Conservation (phyloP, 2,113 vertebrate genomes). For the Acrocephalus arundinaceus region DNA sequence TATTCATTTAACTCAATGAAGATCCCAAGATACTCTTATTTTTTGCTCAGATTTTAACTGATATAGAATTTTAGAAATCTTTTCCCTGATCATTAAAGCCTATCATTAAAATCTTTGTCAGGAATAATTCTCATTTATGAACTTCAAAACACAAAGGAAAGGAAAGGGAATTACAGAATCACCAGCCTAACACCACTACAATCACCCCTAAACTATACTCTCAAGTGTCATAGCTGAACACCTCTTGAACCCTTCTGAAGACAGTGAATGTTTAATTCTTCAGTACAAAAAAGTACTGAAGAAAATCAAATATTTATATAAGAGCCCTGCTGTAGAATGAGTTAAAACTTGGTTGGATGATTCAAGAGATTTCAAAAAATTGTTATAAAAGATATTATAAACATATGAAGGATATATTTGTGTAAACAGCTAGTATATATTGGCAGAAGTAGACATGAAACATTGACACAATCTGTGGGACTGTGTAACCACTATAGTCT, state of each 20-base stretch:
- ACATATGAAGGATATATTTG: background rate
- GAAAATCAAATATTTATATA: background rate
- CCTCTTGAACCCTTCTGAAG: background rate
- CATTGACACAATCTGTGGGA: background rate
- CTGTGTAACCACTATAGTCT: background rate
- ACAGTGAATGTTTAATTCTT: background rate
- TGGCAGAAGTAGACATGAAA: background rate
- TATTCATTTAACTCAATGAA: background rate
- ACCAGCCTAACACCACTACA: background rate
- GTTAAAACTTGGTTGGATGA: background rate
- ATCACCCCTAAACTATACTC: background rate
- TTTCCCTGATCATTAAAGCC: background rate
- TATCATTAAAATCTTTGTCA: background rate
- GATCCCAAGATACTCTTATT: background rate
- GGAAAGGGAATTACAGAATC: background rate
- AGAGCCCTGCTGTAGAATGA: background rate
- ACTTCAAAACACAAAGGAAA: background rate
- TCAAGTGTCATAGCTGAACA: fast-evolving
- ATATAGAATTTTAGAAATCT: background rate
- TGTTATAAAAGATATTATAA: background rate
- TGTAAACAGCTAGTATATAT: background rate
- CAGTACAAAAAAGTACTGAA: background rate
- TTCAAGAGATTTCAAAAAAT: background rate
- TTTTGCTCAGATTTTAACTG: background rate
- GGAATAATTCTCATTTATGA: background rate